phyloP scores from a whole-genome alignment of 2,888 invertebrate species.

The Euclidia mi region DNA sequence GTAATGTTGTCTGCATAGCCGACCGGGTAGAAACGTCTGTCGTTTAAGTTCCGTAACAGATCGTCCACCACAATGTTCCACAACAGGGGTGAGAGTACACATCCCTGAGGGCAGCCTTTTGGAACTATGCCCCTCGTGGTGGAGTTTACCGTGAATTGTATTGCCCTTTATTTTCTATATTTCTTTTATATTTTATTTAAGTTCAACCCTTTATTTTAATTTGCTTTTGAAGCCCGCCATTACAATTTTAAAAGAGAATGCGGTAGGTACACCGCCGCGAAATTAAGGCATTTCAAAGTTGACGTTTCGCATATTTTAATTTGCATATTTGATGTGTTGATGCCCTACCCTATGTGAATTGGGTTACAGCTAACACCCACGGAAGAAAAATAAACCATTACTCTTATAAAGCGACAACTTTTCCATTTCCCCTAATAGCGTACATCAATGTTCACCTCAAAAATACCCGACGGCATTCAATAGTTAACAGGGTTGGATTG shows the following conservation, averaged over 20 bases:
- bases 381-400: slow-evolving; percentile 25
- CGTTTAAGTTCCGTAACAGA: no score
- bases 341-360: slow-evolving; percentile 34
- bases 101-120: no score
- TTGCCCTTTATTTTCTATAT: no score
- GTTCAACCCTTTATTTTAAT: no score
- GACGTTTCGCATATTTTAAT: slow-evolving; percentile 44
- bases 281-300: slow-evolving; percentile 37
- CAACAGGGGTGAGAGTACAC: no score
- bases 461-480: slow-evolving; percentile 65
- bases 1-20: no score
- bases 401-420: slow-evolving; percentile 8
- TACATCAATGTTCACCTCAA: slow-evolving; percentile 63
- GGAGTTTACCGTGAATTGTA: no score
- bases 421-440: slow-evolving; percentile 77
- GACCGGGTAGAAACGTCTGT: no score
- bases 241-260: slow-evolving; percentile 10
- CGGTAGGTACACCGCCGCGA: not conserved
- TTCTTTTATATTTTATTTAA: no score
- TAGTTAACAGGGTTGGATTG: slow-evolving; percentile 47
- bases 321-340: slow-evolving; percentile 43
- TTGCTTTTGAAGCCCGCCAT: not conserved
- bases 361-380: slow-evolving; percentile 24
- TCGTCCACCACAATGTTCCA: no score
- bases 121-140: no score